Conservation (phyloP, 1,140 invertebrate genomes). For the Drosophila neocordata region DNA sequence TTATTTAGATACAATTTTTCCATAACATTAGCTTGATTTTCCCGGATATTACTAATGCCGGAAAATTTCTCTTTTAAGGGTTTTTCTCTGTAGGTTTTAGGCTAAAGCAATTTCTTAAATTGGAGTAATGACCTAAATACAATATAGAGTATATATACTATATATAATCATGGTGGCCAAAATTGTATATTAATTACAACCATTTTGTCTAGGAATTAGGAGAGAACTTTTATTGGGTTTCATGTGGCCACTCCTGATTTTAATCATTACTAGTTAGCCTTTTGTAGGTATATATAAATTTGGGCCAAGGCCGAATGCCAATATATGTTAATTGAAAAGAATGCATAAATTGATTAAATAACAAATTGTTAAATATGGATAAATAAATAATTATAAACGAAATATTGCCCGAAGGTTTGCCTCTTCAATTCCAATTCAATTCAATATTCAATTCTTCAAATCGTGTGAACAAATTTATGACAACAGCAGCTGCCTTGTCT, state of each 20-base stretch:
- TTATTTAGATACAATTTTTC: no score
- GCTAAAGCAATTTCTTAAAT: no score
- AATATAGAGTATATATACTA: no score
- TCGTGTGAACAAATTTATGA: slow-evolving; percentile 1
- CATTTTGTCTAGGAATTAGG: no score
- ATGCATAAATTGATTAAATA: background rate
- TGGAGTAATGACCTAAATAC: no score
- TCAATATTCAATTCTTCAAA: slow-evolving; percentile 2
- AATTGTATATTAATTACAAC: no score
- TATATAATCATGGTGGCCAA: no score
- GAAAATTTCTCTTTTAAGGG: no score
- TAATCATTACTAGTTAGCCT: background rate
- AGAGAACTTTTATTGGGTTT: no score
- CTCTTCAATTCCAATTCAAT: background rate
- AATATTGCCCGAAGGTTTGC: background rate
- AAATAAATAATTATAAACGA: background rate
- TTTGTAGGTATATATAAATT: background rate
- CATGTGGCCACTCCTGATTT: background rate
- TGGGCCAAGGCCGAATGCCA: background rate
- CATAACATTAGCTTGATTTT: no score
- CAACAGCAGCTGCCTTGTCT: background rate
- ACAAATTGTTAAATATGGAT: background rate
- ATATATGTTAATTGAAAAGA: background rate
- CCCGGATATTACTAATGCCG: no score
- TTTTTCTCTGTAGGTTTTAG: no score